A percentile compares a stretch with the other conserved stretches of the same genome.
Evolutionary conservation across 2,888 invertebrate genomes (phyloP).

Genomic region (Hirtodrosophila duncani): DNA sequence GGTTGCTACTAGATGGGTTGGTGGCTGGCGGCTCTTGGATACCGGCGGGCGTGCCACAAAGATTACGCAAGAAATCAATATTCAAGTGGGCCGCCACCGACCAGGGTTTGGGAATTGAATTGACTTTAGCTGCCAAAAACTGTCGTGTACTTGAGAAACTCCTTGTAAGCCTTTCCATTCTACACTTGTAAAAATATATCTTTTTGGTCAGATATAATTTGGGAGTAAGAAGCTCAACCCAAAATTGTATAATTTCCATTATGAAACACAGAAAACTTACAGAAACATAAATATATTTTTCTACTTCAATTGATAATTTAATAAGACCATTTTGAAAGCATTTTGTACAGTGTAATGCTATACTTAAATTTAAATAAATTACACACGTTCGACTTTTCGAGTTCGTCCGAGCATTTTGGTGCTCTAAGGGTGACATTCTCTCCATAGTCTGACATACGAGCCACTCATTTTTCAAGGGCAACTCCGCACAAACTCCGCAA

Average conservation of each 20-base stretch:
- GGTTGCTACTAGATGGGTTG: not conserved
- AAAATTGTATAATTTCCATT: too few species aligned
- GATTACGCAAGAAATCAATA: constrained; percentile 71
- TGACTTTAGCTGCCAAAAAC: constrained; percentile 8
- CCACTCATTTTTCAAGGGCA: constrained; percentile 67
- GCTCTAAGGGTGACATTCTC: constrained; percentile 5
- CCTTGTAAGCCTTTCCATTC: too few species aligned
- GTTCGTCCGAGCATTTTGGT: constrained; percentile 35
- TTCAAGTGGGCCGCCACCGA: constrained; percentile 55
- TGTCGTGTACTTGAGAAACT: constrained; percentile 17
- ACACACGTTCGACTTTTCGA: constrained; percentile 67
- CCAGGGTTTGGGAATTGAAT: constrained; percentile 58
- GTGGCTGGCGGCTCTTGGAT: not conserved
- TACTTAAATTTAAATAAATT: constrained; percentile 68
- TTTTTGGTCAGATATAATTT: too few species aligned
- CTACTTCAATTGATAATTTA: too few species aligned
- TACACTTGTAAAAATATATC: too few species aligned
- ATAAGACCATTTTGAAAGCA: too few species aligned
- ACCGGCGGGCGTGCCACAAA: constrained; percentile 38
- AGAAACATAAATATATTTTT: too few species aligned
- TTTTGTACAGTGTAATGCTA: too few species aligned
- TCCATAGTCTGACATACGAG: constrained; percentile 65
- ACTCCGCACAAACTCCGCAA: constrained; percentile 42
- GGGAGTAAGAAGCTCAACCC: too few species aligned
- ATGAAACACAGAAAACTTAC: too few species aligned